Conservation (phyloP, 2,113 vertebrate genomes). For the Raphicerus campestris region DNA sequence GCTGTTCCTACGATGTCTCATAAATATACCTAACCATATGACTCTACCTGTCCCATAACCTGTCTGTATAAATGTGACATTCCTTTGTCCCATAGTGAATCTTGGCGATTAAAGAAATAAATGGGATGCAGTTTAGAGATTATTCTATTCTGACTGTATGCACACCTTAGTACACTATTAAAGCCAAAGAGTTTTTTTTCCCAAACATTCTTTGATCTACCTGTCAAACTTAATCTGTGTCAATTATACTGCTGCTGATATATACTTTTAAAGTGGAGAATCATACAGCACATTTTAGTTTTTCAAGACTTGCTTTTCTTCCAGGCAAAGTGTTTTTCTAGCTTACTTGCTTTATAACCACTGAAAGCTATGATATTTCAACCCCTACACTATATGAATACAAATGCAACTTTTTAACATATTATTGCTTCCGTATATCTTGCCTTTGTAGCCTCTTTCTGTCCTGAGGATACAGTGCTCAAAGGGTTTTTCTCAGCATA, state of each 20-base stretch:
- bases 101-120: slow-evolving; percentile 58
- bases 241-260: slow-evolving; percentile 56
- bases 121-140: slow-evolving; percentile 28
- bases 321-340: background rate
- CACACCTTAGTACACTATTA: background rate
- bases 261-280: slow-evolving; percentile 38
- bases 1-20: background rate
- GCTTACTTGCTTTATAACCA: slow-evolving; percentile 31
- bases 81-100: slow-evolving; percentile 33
- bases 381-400: background rate
- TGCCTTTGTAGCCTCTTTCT: background rate
- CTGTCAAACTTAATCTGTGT: slow-evolving; percentile 68
- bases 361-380: background rate
- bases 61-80: slow-evolving; percentile 44
- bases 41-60: background rate
- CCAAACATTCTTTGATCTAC: slow-evolving; percentile 34
- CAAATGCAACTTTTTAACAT: slow-evolving; percentile 9
- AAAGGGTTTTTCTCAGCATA: background rate
- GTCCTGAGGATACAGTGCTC: background rate
- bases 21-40: background rate
- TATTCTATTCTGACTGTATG: slow-evolving; percentile 24
- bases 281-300: slow-evolving; percentile 9
- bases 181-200: slow-evolving; percentile 40
- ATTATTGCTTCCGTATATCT: background rate
- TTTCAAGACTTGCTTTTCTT: slow-evolving; percentile 25